These are phyloP conservation scores for Erebia epiphron DNA, from an alignment of 2,888 invertebrate genomes.

Conservation along the genomic window DNA sequence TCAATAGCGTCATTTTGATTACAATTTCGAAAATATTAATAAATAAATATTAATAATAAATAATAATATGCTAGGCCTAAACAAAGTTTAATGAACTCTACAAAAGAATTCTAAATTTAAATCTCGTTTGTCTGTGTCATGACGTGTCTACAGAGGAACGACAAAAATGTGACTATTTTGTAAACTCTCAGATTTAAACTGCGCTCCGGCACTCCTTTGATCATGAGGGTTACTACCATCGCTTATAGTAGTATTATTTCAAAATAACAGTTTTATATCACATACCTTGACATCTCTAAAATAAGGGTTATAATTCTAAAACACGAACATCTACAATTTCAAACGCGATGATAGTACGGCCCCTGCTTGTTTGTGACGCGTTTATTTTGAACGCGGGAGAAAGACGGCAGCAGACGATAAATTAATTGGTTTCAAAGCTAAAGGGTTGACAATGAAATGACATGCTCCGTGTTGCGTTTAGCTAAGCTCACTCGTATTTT, in stretches of 20 bases:
- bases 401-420: neutral
- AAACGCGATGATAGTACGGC: no score
- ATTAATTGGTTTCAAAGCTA: constrained; percentile 18
- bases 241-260: no score
- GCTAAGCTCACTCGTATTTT: neutral
- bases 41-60: no score
- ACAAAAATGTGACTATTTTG: constrained; percentile 28
- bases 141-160: constrained; percentile 19
- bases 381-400: constrained; percentile 20
- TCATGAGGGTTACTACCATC: neutral
- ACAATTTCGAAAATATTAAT: no score
- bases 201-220: constrained; percentile 28
- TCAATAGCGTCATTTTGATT: no score
- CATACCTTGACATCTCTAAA: no score
- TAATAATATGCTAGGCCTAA: no score
- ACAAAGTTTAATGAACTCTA: neutral
- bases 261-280: no score
- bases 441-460: constrained; percentile 19
- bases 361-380: constrained; percentile 6
- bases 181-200: constrained; percentile 19
- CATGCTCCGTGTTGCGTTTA: constrained; percentile 7
- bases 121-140: neutral
- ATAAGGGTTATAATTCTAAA: no score
- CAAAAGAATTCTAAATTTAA: neutral
- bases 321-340: no score